phyloP scores from a whole-genome alignment of 2,888 invertebrate species.

The Pseudanteris insignis region DNA sequence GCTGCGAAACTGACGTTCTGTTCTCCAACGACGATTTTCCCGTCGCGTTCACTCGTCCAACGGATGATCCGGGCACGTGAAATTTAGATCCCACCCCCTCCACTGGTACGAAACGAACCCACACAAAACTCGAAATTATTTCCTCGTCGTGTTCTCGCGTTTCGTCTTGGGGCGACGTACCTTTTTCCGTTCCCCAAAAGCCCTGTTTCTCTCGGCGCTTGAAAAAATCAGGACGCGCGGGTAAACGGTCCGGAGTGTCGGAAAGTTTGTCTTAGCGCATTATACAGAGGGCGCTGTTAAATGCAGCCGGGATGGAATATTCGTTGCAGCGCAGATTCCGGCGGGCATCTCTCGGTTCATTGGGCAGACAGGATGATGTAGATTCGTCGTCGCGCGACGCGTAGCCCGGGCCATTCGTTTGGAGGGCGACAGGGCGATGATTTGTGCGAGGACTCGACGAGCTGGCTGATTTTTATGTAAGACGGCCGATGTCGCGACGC shows the following conservation, averaged over 20 bases:
- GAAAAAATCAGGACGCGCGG: background rate
- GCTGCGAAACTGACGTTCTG: too few relatives aligned
- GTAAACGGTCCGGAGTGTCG: slow-evolving; percentile 40
- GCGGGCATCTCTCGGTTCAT: slow-evolving; percentile 61
- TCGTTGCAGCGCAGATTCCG: slow-evolving; percentile 43
- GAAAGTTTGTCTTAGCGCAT: slow-evolving; percentile 48
- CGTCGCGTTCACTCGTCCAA: too few relatives aligned
- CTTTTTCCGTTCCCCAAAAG: too few relatives aligned
- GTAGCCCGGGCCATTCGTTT: slow-evolving; percentile 56
- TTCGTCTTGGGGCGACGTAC: too few relatives aligned
- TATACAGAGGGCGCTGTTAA: slow-evolving; percentile 18
- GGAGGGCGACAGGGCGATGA: slow-evolving; percentile 60
- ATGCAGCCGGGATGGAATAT: slow-evolving; percentile 40
- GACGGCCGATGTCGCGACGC: slow-evolving; percentile 50
- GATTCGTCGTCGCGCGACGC: slow-evolving; percentile 54
- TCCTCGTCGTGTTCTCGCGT: too few relatives aligned
- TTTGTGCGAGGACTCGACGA: slow-evolving; percentile 58
- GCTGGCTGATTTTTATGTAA: slow-evolving; percentile 64
- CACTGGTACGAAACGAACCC: too few relatives aligned
- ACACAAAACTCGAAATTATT: too few relatives aligned
- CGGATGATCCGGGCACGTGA: too few relatives aligned
- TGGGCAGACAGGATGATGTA: slow-evolving; percentile 62
- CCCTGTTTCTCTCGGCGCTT: too few relatives aligned
- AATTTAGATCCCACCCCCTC: too few relatives aligned
- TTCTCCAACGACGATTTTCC: too few relatives aligned